phyloP scores from a whole-genome alignment of 2,888 invertebrate species.

The Parochlus steinenii region DNA sequence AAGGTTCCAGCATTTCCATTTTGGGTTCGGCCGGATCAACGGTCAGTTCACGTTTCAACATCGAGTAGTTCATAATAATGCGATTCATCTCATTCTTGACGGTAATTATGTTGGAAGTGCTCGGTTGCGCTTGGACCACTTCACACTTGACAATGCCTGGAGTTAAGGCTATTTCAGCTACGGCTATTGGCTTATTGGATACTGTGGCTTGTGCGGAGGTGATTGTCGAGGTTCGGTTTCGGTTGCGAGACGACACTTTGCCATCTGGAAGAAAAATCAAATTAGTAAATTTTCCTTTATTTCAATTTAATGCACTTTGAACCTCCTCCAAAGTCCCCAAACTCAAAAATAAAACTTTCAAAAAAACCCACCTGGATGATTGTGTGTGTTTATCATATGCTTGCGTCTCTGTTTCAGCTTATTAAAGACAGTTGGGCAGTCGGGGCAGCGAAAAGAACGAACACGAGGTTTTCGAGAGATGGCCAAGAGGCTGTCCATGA shows the following conservation, averaged over 20 bases:
- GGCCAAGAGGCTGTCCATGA: conserved; percentile 8
- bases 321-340: conserved; percentile 4
- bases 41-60: too few species aligned
- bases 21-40: conserved; percentile 9
- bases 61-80: too few species aligned
- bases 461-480: conserved; percentile 4
- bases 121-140: too few species aligned
- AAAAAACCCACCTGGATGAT: conserved; percentile 26
- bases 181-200: conserved; percentile 3
- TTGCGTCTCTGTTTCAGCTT: conserved; percentile 27
- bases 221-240: too few species aligned
- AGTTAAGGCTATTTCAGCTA: neutral
- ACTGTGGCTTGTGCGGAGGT: conserved; percentile 1
- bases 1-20: conserved; percentile 12
- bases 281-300: too few species aligned
- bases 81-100: conserved; percentile 12
- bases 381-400: conserved; percentile 26
- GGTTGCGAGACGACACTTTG: too few species aligned
- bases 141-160: conserved; percentile 9
- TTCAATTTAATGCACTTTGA: conserved; percentile 4
- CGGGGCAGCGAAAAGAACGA: conserved; percentile 24
- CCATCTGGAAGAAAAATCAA: too few species aligned
- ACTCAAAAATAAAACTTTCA: too few species aligned
- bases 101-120: conserved; percentile 5
- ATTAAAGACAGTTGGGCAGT: conserved; percentile 24